Evolutionary conservation across 2,113 vertebrate genomes (phyloP).

Genomic region (Malurus melanocephalus): DNA sequence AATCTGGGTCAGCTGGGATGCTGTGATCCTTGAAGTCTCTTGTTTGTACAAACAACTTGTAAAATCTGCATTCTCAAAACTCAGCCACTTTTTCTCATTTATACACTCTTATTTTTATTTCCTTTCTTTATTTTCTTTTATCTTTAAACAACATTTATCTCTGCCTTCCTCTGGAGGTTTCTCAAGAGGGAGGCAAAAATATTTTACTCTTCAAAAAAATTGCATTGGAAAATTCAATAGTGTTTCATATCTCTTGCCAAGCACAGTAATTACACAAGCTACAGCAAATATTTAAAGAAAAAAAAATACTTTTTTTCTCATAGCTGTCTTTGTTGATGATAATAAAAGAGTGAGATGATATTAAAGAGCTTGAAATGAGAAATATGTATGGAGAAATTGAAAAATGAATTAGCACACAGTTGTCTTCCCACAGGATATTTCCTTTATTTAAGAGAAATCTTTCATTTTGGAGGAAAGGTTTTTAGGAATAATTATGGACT

Average conservation of each 20-base stretch:
- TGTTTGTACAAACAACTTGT: not conserved
- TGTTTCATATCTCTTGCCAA: not conserved
- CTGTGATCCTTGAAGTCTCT: not conserved
- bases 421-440: not conserved
- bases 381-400: not conserved
- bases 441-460: not conserved
- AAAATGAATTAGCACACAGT: not conserved
- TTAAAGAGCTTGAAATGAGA: slow-evolving; percentile 32
- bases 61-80: not conserved
- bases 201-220: slow-evolving; percentile 32
- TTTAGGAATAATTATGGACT: not conserved
- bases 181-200: not conserved
- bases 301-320: not conserved
- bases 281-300: slow-evolving; percentile 41
- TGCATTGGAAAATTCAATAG: slow-evolving; percentile 26
- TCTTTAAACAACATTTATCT: not conserved
- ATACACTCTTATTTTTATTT: not conserved
- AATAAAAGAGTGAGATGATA: not conserved
- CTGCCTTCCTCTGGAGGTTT: slow-evolving; percentile 1
- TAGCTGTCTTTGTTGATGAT: not conserved
- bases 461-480: not conserved
- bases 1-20: slow-evolving; percentile 1
- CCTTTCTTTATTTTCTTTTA: not conserved
- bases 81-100: not conserved
- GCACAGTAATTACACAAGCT: slow-evolving; percentile 23